These are phyloP conservation scores for Etheostoma nigrum DNA, from an alignment of 2,797 vertebrate species.

Conservation along the genomic window DNA sequence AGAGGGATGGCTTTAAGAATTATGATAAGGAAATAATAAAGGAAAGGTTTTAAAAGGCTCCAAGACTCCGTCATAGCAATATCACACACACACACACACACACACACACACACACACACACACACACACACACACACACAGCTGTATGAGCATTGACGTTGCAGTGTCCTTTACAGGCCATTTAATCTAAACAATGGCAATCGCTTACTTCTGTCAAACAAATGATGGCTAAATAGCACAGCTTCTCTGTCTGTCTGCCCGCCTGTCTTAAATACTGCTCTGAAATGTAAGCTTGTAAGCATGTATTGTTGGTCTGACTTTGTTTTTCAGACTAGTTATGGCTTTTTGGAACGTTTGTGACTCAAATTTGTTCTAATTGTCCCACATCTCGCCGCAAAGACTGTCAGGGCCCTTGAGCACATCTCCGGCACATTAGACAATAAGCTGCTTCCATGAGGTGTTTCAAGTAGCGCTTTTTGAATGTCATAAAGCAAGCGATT, in stretches of 20 bases:
- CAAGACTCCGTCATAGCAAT: slow-evolving; percentile 59
- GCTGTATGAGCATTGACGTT: slow-evolving; percentile 70
- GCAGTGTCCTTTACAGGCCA: slow-evolving; percentile 78
- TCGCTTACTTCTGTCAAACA: slow-evolving; percentile 70
- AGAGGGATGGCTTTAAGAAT: slow-evolving; percentile 65
- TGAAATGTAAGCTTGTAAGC: slow-evolving; percentile 12
- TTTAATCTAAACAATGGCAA: slow-evolving; percentile 73
- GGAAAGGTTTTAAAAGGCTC: slow-evolving; percentile 69
- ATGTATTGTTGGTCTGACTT: slow-evolving; percentile 12
- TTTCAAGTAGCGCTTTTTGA: slow-evolving; percentile 57
- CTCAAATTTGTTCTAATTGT: slow-evolving; percentile 46
- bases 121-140: slow-evolving; percentile 25
- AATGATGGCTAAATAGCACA: slow-evolving; percentile 71
- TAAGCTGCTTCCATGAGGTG: slow-evolving; percentile 46
- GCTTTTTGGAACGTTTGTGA: slow-evolving; percentile 10
- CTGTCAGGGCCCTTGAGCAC: slow-evolving; percentile 33
- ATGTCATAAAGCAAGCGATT: slow-evolving; percentile 50
- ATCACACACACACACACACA: slow-evolving; percentile 49
- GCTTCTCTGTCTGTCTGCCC: slow-evolving; percentile 45
- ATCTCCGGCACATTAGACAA: slow-evolving; percentile 55
- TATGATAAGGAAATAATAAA: slow-evolving; percentile 77
- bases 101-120: slow-evolving; percentile 21
- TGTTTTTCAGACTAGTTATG: slow-evolving; percentile 30
- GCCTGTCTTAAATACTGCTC: slow-evolving; percentile 33
- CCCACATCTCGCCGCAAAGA: slow-evolving; percentile 23